phyloP scores from a whole-genome alignment of 2,113 vertebrate species.

The Pholis gunnellus region DNA sequence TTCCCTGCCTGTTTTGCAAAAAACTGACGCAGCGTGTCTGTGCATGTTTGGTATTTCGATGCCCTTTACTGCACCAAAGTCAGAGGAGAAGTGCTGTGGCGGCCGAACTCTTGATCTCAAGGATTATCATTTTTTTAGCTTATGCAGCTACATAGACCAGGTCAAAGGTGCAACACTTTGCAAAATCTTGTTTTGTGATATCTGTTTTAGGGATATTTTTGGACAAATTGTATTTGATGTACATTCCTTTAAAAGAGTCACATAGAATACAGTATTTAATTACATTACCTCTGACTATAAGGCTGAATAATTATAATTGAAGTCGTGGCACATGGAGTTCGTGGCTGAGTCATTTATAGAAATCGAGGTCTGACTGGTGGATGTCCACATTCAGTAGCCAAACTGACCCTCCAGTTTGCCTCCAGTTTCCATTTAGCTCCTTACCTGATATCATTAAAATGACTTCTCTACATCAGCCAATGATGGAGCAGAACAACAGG shows the following conservation, averaged over 20 bases:
- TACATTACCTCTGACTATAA: not conserved
- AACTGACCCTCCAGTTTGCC: not conserved
- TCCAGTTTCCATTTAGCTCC: constrained; percentile 5
- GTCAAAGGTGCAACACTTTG: constrained; percentile 7
- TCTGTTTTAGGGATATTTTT: not conserved
- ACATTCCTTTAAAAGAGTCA: not conserved
- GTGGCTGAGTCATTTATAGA: constrained; percentile 13
- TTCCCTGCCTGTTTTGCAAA: not conserved
- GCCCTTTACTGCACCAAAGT: constrained; percentile 18
- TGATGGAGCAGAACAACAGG: constrained; percentile 21
- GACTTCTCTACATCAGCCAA: not conserved
- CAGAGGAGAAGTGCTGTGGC: not conserved
- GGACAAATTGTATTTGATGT: not conserved
- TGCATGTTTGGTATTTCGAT: constrained; percentile 11
- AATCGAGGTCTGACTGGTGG: constrained; percentile 9
- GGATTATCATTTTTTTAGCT: constrained; percentile 40
- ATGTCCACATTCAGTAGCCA: not conserved
- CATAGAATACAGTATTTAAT: not conserved
- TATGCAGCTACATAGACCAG: constrained; percentile 22
- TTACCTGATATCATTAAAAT: constrained; percentile 6
- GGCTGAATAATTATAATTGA: not conserved
- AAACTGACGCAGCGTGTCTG: not conserved
- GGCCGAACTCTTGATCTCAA: constrained; percentile 15
- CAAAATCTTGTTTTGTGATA: not conserved
- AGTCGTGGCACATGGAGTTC: not conserved